These are phyloP conservation scores for Rhinichthys osculus DNA, from an alignment of 2,797 vertebrate species.

Conservation along the genomic window DNA sequence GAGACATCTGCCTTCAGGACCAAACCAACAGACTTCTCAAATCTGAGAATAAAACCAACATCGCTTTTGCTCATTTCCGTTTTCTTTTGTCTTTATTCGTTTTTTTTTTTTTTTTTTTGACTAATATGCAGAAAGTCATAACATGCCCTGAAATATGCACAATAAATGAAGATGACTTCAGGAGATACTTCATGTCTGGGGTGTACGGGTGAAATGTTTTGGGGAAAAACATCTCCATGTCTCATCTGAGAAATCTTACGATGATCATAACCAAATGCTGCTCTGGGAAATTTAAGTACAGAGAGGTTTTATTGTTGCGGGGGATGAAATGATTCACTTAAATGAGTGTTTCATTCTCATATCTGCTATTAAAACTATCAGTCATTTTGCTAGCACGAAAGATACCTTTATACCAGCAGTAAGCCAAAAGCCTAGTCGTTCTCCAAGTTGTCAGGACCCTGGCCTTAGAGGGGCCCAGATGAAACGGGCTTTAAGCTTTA, in stretches of 20 bases:
- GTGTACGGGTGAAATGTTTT: slow-evolving; percentile 10
- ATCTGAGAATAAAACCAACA: slow-evolving; percentile 73
- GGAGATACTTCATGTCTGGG: slow-evolving; percentile 12
- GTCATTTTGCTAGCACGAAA: slow-evolving; percentile 18
- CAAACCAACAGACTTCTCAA: slow-evolving; percentile 86
- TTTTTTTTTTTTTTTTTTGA: not conserved
- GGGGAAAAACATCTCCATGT: slow-evolving; percentile 28
- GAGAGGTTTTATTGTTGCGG: not conserved
- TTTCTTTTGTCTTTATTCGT: not conserved
- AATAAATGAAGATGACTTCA: slow-evolving; percentile 23
- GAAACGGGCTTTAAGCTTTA: slow-evolving; percentile 67
- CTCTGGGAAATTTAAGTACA: slow-evolving; percentile 7
- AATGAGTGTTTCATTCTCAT: slow-evolving; percentile 23
- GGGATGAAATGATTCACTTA: slow-evolving; percentile 27
- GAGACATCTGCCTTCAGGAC: slow-evolving; percentile 80
- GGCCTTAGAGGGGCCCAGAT: slow-evolving; percentile 62
- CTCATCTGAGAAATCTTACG: slow-evolving; percentile 59
- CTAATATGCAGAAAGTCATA: slow-evolving; percentile 19
- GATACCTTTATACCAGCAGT: slow-evolving; percentile 20
- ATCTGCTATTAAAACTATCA: slow-evolving; percentile 28
- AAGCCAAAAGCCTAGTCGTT: slow-evolving; percentile 44
- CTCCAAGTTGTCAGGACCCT: slow-evolving; percentile 55
- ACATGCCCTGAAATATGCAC: slow-evolving; percentile 24
- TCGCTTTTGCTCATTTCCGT: not conserved
- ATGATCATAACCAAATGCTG: slow-evolving; percentile 47